These are phyloP conservation scores for Apis cerana DNA, from an alignment of 1,140 invertebrate species.

Conservation along the genomic window DNA sequence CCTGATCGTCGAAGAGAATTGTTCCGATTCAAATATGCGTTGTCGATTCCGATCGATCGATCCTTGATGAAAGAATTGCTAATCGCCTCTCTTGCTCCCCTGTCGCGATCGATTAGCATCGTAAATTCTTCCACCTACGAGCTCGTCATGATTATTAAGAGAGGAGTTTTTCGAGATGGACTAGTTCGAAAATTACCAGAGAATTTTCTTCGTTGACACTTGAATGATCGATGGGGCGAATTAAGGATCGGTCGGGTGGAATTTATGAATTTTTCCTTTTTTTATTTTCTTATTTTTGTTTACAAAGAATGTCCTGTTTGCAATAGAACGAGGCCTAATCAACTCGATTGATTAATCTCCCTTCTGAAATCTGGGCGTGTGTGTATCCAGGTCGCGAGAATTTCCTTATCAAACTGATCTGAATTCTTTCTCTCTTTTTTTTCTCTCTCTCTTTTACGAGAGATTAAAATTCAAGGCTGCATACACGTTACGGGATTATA, in stretches of 20 bases:
- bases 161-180: not conserved
- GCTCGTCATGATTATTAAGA: not conserved
- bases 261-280: not conserved
- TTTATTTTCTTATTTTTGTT: no score
- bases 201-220: not conserved
- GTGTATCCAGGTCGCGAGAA: no score
- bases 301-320: no score
- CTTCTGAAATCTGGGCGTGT: no score
- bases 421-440: no score
- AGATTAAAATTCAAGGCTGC: no score
- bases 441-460: no score
- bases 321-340: no score
- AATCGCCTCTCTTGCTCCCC: no score
- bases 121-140: not conserved
- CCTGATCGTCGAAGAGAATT: not conserved
- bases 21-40: not conserved
- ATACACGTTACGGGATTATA: no score
- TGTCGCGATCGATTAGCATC: slow-evolving; percentile 19
- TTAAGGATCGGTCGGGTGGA: not conserved
- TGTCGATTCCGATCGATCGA: not conserved
- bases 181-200: not conserved
- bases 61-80: not conserved
- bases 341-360: no score
- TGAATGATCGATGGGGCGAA: not conserved
- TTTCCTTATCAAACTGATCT: no score